Evolutionary conservation across 2,113 vertebrate genomes (phyloP).

Genomic region (Pygoscelis adeliae): DNA sequence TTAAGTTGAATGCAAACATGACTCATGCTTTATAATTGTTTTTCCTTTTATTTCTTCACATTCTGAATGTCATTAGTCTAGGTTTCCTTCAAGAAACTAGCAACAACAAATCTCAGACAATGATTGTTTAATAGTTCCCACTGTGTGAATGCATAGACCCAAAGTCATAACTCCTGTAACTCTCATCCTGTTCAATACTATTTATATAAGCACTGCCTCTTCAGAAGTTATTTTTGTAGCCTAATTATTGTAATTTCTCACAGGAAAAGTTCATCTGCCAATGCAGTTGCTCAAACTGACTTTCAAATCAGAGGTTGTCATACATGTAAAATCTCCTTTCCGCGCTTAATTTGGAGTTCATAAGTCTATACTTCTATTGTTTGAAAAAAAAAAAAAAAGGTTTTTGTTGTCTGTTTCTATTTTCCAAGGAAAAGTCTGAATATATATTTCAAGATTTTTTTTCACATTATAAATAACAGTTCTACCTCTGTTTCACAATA

Average conservation of each 20-base stretch:
- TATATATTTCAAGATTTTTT: not conserved
- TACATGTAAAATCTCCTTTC: not conserved
- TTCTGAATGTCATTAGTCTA: not conserved
- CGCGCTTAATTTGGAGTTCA: not conserved
- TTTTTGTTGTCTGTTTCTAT: not conserved
- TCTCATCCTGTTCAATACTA: not conserved
- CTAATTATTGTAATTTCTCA: slow-evolving; percentile 38
- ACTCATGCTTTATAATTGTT: not conserved
- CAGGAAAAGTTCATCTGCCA: slow-evolving; percentile 15
- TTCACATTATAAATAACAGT: not conserved
- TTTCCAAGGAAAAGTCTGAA: not conserved
- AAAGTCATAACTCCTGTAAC: not conserved
- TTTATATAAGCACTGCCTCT: slow-evolving; percentile 5
- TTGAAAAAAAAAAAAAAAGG: not conserved
- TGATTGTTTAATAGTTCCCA: not conserved
- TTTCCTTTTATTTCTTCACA: not conserved
- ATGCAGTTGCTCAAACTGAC: not conserved
- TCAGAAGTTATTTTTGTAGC: slow-evolving; percentile 28
- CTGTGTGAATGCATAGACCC: not conserved
- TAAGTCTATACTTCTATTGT: not conserved
- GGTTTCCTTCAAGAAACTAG: not conserved
- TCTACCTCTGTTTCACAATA: not conserved
- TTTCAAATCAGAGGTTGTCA: slow-evolving; percentile 17
- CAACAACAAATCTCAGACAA: not conserved
- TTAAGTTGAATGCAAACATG: not conserved